Evolutionary conservation across 2,113 vertebrate species (phyloP), one percentile per base, ranked within the genome.

Genomic region (Ictalurus furcatus): DNA sequence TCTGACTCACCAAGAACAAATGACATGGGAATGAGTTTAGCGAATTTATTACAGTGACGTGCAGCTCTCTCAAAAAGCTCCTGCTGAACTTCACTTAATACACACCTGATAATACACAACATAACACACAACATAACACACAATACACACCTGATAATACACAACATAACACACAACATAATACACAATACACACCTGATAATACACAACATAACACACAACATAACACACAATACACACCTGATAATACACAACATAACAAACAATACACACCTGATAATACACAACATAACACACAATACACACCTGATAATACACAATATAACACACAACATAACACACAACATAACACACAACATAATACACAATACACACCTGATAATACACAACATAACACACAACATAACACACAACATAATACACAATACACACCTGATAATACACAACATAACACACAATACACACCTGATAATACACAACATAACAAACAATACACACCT

Each of bases 41-140:
- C 97, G 85, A 96, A 97, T 81, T 93, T 92, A 86, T 97, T 96
- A 84, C 97, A 97, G 93, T 98, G 97, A 6, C 93, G 93, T 83
- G 96, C 96, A 14, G 97, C 92, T 7, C 95, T 94, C 88, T 96
- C 96, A 85, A 97, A 98, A 81, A 96, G 80, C 0, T 86, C 91
- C 92, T 95, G 97, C 93, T 98, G 97, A 61, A 91, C 92, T 8
- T 94, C 54, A 0, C 93, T 95, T 69, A 98, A 96, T 88, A 96
- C 83, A 76, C 90, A 90, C 92, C 97, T 98, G 94, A 7, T 82
- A 40, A 78, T 21, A n/a, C 61, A 84, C 40, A n/a, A 85, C 83
- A 44, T 25, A 44, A 34, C 14, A 82, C 79, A 82, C 54, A 19
- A 2, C 1, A n/a, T n/a, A 54, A 59, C 2, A 80, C 25, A 80